Evolutionary conservation across 1,140 invertebrate species (phyloP).

Genomic region (Lerema accius): DNA sequence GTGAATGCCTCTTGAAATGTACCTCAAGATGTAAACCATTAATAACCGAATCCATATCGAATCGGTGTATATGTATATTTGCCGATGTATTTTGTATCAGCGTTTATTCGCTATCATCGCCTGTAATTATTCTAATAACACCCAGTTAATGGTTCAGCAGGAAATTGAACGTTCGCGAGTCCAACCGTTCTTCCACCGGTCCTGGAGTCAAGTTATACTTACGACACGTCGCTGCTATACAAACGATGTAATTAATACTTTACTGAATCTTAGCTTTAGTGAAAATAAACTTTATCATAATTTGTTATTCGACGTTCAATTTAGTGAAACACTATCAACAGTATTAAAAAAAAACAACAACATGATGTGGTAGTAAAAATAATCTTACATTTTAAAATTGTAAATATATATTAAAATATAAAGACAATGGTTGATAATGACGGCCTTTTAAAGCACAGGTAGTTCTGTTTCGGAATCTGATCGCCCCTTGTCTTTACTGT

Average conservation of each 20-base stretch:
- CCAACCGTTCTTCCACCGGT: slow-evolving; percentile 14
- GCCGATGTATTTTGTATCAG: slow-evolving; percentile 1
- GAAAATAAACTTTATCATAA: neutral
- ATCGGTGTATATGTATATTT: slow-evolving; percentile 3
- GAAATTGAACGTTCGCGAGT: slow-evolving; percentile 36
- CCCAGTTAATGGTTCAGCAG: slow-evolving; percentile 35
- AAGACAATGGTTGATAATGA: neutral
- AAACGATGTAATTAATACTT: slow-evolving; percentile 34
- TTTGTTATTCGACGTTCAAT: too few species aligned
- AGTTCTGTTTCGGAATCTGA: slow-evolving; percentile 18
- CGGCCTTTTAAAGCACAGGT: neutral
- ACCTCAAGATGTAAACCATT: slow-evolving; percentile 2
- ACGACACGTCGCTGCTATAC: neutral
- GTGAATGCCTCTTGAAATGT: slow-evolving; percentile 22
- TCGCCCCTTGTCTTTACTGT: slow-evolving; percentile 40
- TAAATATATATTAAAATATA: neutral
- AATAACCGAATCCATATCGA: slow-evolving; percentile 16
- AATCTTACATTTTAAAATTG: neutral
- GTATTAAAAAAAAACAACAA: too few species aligned
- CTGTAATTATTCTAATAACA: slow-evolving; percentile 41
- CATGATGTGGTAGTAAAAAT: too few species aligned
- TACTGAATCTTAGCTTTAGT: neutral
- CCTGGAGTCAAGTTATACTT: slow-evolving; percentile 1
- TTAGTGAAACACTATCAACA: too few species aligned
- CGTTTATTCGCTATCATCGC: slow-evolving; percentile 33